Evolutionary conservation across 1,140 invertebrate species (phyloP).

Genomic region (Caenorhabditis inopinata): DNA sequence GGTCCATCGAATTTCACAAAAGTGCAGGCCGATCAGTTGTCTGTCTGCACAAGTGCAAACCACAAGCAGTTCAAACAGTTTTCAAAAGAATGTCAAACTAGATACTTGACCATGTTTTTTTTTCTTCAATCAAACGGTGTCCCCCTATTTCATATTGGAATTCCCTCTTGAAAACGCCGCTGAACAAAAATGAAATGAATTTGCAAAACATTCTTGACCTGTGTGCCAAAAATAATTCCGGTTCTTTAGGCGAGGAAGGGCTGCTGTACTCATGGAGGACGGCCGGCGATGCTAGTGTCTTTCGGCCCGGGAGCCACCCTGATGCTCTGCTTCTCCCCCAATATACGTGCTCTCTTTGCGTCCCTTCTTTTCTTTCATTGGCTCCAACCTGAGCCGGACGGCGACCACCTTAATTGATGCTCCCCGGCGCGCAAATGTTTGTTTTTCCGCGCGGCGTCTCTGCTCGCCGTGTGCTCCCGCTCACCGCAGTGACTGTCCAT

Average conservation of each 20-base stretch:
- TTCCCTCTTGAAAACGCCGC: slow-evolving; percentile 1
- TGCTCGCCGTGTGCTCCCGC: neutral
- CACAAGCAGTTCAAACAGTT: no score
- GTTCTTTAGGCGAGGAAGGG: neutral
- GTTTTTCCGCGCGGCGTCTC: neutral
- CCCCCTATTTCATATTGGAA: neutral
- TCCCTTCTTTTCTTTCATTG: slow-evolving; percentile 20
- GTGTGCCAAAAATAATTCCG: slow-evolving; percentile 28
- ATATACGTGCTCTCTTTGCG: neutral
- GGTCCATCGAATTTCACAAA: no score
- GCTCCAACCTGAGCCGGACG: slow-evolving; percentile 2
- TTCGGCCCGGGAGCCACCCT: no score
- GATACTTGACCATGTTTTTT: no score
- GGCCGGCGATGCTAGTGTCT: neutral
- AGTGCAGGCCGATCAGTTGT: no score
- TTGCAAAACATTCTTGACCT: slow-evolving; percentile 31
- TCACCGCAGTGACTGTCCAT: neutral
- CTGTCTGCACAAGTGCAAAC: no score
- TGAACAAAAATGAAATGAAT: slow-evolving; percentile 14
- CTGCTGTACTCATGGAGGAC: neutral
- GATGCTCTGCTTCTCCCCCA: neutral
- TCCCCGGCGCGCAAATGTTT: neutral
- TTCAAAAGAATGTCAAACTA: no score
- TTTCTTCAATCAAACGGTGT: no score
- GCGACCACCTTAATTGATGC: slow-evolving; percentile 6